A percentile compares a stretch with the other conserved stretches of the same genome.
phyloP scores from a whole-genome alignment of 2,797 vertebrate genomes.

The Bufotes viridis region DNA sequence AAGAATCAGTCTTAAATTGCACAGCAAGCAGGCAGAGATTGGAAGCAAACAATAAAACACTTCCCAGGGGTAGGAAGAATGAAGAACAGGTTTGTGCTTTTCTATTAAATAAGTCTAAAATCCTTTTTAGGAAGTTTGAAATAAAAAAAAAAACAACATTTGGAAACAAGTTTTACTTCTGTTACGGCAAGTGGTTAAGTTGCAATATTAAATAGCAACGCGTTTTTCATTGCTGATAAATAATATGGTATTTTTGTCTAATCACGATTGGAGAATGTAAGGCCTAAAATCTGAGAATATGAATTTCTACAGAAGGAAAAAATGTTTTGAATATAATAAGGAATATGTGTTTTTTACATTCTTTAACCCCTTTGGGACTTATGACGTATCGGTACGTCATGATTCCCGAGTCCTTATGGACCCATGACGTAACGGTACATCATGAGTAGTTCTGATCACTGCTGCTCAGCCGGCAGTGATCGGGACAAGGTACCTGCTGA shows the following conservation, averaged over 20 bases:
- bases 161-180: slow-evolving; percentile 34
- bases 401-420: no score
- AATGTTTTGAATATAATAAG: background rate
- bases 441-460: no score
- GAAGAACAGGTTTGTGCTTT: slow-evolving; percentile 62
- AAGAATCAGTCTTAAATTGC: slow-evolving; percentile 77
- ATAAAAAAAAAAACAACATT: slow-evolving; percentile 10
- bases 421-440: no score
- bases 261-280: background rate
- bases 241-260: background rate
- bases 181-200: background rate
- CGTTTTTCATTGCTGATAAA: background rate
- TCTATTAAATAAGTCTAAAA: slow-evolving; percentile 61
- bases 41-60: slow-evolving; percentile 71
- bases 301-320: background rate
- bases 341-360: no score
- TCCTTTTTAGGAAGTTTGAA: slow-evolving; percentile 54
- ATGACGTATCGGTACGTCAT: no score
- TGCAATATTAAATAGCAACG: background rate
- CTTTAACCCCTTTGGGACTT: no score
- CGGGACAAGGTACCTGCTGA: no score
- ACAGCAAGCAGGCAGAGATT: slow-evolving; percentile 73
- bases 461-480: no score
- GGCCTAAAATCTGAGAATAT: background rate
- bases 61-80: slow-evolving; percentile 66